Conservation (phyloP, 2,888 invertebrate species). For the Lasioglossum figueresi region DNA sequence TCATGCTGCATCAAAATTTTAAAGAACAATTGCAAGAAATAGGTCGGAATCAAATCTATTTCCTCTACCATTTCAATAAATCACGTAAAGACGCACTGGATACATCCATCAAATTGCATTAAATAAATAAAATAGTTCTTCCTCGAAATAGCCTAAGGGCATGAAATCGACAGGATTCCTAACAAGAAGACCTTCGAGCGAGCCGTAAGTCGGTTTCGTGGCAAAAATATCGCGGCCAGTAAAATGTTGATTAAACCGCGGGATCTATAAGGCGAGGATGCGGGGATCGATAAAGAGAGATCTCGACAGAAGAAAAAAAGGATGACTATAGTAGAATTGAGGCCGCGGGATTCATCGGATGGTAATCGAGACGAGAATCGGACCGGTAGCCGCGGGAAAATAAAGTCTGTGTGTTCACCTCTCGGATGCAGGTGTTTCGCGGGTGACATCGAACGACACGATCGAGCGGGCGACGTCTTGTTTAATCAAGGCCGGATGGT, state of each 20-base stretch:
- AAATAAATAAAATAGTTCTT: background rate
- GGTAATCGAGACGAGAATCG: background rate
- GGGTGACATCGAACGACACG: conserved; percentile 49
- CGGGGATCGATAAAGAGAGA: background rate
- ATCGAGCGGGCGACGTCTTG: conserved; percentile 65
- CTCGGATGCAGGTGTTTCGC: conserved; percentile 32
- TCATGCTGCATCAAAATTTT: too few relatives aligned
- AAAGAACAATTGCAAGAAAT: too few relatives aligned
- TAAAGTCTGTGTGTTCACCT: background rate
- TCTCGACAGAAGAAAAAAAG: background rate
- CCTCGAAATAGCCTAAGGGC: background rate
- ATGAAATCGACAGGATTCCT: background rate
- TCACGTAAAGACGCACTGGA: too few relatives aligned
- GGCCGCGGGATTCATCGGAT: conserved; percentile 4
- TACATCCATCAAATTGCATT: too few relatives aligned
- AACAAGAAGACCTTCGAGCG: background rate
- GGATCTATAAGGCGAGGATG: background rate
- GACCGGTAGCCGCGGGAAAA: background rate
- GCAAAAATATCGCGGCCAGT: background rate
- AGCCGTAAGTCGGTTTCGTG: background rate
- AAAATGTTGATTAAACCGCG: background rate
- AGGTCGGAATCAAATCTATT: too few relatives aligned
- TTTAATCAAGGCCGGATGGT: conserved; percentile 83
- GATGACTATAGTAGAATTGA: background rate
- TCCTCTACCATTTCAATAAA: too few relatives aligned